A percentile compares a stretch with the other conserved stretches of the same genome.
phyloP scores from a whole-genome alignment of 2,113 vertebrate genomes.

The Calyptomena viridis region DNA sequence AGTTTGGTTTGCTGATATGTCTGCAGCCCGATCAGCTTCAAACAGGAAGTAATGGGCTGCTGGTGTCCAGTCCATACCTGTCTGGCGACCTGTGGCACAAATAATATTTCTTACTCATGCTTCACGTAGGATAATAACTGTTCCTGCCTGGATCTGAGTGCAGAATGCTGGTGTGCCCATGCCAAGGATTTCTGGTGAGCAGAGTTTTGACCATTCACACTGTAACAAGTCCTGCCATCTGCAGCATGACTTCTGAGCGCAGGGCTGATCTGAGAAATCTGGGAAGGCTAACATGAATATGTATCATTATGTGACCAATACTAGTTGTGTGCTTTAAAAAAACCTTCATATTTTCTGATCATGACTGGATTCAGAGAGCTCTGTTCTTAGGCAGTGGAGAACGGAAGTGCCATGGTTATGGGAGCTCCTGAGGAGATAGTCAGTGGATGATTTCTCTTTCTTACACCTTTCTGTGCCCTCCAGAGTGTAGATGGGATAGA shows the following conservation, averaged over 20 bases:
- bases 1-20: background rate
- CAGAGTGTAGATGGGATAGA: background rate
- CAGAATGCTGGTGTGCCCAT: background rate
- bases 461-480: background rate
- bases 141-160: background rate
- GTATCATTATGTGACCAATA: background rate
- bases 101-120: background rate
- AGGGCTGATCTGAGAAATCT: background rate
- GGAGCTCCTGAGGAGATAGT: background rate
- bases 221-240: background rate
- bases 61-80: background rate
- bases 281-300: background rate
- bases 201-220: background rate
- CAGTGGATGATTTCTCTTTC: background rate
- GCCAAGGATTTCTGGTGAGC: background rate
- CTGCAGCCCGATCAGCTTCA: background rate
- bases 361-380: background rate
- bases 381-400: background rate
- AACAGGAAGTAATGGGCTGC: background rate
- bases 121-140: background rate
- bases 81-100: background rate
- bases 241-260: background rate
- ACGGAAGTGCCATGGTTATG: background rate
- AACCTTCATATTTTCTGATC: background rate
- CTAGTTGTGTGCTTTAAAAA: background rate